Evolutionary conservation across 2,888 invertebrate species (phyloP).

Genomic region (Poecilus cupreus): DNA sequence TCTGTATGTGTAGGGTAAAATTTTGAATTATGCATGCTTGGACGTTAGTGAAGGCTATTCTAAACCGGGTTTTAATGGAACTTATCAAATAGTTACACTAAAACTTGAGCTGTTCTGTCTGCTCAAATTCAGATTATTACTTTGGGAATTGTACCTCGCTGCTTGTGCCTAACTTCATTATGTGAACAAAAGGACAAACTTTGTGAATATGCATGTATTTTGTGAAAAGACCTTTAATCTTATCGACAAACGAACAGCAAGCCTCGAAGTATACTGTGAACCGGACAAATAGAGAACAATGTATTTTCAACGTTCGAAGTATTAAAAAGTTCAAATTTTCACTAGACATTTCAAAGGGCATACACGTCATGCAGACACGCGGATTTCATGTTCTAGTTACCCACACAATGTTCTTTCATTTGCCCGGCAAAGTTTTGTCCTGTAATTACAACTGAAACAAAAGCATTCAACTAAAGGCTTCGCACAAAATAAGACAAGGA

Average conservation of each 20-base stretch:
- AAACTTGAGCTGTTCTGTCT: slow-evolving; percentile 27
- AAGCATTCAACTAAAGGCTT: too few relatives aligned
- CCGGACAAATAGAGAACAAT: neutral
- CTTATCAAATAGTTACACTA: neutral
- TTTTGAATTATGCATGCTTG: neutral
- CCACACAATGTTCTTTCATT: too few relatives aligned
- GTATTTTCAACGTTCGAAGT: neutral
- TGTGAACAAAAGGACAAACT: slow-evolving; percentile 12
- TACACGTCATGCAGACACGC: neutral
- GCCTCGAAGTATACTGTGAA: too few relatives aligned
- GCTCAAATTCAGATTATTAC: slow-evolving; percentile 34
- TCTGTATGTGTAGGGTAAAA: neutral
- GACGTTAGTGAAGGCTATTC: neutral
- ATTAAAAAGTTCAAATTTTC: neutral
- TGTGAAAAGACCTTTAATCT: slow-evolving; percentile 29
- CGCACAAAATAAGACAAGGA: too few relatives aligned
- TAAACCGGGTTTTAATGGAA: slow-evolving; percentile 9
- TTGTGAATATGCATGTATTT: neutral
- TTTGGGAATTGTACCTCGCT: slow-evolving; percentile 21
- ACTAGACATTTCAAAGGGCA: neutral
- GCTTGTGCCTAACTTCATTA: slow-evolving; percentile 31
- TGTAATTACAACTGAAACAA: too few relatives aligned
- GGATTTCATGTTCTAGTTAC: too few relatives aligned
- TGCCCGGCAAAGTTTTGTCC: too few relatives aligned
- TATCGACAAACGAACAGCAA: slow-evolving; percentile 10